Conservation (phyloP, 2,113 vertebrate species). For the Brevimyrus niger region DNA sequence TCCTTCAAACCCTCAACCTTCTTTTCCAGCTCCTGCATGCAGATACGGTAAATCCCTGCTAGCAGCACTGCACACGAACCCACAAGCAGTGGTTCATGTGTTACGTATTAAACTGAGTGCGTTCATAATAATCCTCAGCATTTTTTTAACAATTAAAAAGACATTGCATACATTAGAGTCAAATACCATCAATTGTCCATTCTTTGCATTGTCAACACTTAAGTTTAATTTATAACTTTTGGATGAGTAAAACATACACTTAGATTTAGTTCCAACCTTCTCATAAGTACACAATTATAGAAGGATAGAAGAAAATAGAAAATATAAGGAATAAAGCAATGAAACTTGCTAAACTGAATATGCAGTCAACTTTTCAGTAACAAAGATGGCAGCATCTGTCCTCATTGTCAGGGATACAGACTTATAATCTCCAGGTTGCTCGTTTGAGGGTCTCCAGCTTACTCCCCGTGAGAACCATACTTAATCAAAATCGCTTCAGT, state of each 20-base stretch:
- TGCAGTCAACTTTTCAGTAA: not conserved
- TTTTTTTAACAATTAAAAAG: not conserved
- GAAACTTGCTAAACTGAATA: not conserved
- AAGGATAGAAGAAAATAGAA: too few relatives aligned
- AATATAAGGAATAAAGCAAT: not conserved
- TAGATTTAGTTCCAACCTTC: not conserved
- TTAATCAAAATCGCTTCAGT: not conserved
- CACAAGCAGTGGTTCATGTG: not conserved
- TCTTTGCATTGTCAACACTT: not conserved
- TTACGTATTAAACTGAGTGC: not conserved
- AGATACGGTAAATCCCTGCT: not conserved
- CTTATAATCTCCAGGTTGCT: not conserved
- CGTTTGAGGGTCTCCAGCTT: too few relatives aligned
- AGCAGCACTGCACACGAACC: not conserved
- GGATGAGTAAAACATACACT: not conserved
- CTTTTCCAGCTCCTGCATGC: slow-evolving; percentile 62
- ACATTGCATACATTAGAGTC: not conserved
- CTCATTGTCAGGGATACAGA: not conserved
- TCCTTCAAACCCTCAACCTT: slow-evolving; percentile 62
- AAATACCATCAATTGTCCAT: not conserved
- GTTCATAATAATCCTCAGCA: not conserved
- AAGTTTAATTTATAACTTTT: not conserved
- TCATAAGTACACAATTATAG: not conserved
- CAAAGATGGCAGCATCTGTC: not conserved
- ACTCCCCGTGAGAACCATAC: not conserved